These are phyloP conservation scores for Lepisosteus oculatus DNA, from an alignment of 2,113 vertebrate genomes.

Conservation along the genomic window DNA sequence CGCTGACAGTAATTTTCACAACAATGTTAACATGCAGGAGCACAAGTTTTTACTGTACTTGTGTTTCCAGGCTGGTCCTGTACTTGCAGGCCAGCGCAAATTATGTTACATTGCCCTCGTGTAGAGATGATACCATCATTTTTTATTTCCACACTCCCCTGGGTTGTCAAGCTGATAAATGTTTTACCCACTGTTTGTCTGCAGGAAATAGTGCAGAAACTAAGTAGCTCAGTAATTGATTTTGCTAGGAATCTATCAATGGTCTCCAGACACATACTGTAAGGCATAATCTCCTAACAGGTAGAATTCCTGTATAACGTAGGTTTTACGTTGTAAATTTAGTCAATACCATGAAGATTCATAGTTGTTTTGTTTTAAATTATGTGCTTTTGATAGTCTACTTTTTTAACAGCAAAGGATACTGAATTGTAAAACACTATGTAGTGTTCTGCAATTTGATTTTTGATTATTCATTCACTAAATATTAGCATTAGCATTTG, in stretches of 20 bases:
- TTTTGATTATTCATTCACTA: too few species aligned
- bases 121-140: not conserved
- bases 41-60: too few species aligned
- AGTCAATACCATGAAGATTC: too few species aligned
- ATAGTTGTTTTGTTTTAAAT: too few species aligned
- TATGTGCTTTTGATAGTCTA: too few species aligned
- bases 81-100: not conserved
- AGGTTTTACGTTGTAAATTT: too few species aligned
- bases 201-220: not conserved
- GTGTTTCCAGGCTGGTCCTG: not conserved
- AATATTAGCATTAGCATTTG: too few species aligned
- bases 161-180: constrained; percentile 6
- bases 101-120: not conserved
- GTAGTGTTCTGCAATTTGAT: too few species aligned
- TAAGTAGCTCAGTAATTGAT: constrained; percentile 7
- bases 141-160: not conserved
- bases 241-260: not conserved
- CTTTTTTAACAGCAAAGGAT: too few species aligned
- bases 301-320: not conserved
- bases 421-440: too few species aligned
- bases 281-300: not conserved
- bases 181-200: not conserved
- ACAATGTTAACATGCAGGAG: too few species aligned
- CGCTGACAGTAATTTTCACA: too few species aligned
- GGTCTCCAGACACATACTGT: not conserved